Conservation (phyloP, 2,888 invertebrate genomes). For the Stenotaenia linearis region DNA sequence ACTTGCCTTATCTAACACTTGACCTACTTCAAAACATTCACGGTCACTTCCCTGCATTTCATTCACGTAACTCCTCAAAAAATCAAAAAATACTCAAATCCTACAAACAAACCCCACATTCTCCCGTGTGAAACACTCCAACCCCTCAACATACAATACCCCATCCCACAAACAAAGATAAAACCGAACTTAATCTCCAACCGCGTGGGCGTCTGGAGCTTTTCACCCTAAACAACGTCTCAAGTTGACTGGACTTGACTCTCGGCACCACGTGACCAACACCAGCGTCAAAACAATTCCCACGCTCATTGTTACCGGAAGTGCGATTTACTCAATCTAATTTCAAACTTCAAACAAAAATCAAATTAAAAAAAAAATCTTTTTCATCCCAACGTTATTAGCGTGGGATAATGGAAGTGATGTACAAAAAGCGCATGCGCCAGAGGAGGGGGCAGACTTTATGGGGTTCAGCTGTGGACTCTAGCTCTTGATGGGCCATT, state of each 20-base stretch:
- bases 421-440: neutral
- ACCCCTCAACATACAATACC: neutral
- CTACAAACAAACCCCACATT: neutral
- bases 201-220: slow-evolving; percentile 2
- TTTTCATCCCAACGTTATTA: no score
- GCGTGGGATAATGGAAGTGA: neutral
- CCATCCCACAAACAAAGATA: neutral
- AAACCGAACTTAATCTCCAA: neutral
- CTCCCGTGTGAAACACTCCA: neutral
- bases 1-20: no score
- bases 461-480: slow-evolving; percentile 28
- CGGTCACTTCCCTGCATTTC: no score
- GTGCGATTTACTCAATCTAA: neutral
- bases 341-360: neutral
- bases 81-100: no score
- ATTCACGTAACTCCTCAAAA: no score
- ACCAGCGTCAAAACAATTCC: neutral
- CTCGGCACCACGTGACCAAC: neutral
- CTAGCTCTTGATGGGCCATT: slow-evolving; percentile 18
- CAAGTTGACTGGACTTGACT: slow-evolving; percentile 15
- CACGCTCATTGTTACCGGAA: slow-evolving; percentile 9
- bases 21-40: no score
- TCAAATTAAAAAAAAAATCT: neutral
- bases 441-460: neutral
- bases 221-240: slow-evolving; percentile 11